Percentiles rank a stretch among this genome's conserved stretches.
Conservation (phyloP, 2,888 invertebrate genomes). For the Macrophya annulata region DNA sequence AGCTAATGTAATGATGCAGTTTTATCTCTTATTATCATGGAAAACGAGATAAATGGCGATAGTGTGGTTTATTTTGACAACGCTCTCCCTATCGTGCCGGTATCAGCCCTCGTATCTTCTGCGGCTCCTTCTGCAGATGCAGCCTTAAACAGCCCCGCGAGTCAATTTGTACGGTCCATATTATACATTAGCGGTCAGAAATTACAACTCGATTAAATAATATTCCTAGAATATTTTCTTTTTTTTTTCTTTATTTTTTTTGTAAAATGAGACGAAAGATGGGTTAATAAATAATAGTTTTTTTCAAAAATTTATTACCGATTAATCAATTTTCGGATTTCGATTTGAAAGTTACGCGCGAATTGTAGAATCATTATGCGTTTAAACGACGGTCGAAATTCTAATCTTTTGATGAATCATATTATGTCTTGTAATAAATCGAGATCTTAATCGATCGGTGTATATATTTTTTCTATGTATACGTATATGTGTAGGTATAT, state of each 20-base stretch:
- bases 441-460: not conserved
- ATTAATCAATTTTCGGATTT: too few relatives aligned
- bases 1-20: constrained; percentile 80
- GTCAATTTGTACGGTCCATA: constrained; percentile 59
- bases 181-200: not conserved
- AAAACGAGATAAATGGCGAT: constrained; percentile 80
- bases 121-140: constrained; percentile 25
- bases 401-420: constrained; percentile 14
- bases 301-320: too few relatives aligned
- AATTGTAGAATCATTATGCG: not conserved
- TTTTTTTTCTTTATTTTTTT: too few relatives aligned
- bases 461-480: too few relatives aligned
- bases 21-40: constrained; percentile 80
- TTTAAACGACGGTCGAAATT: not conserved
- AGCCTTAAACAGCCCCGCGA: constrained; percentile 19
- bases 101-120: constrained; percentile 68
- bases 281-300: too few relatives aligned
- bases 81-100: constrained; percentile 68
- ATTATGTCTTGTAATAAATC: not conserved
- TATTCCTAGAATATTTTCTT: not conserved
- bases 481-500: not conserved
- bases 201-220: not conserved
- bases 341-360: too few relatives aligned
- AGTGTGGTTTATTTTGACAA: constrained; percentile 80
- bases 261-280: too few relatives aligned